Evolutionary conservation across 2,113 vertebrate species (phyloP), one percentile per base, ranked within the genome.

Genomic region (Hiodon alosoides): DNA sequence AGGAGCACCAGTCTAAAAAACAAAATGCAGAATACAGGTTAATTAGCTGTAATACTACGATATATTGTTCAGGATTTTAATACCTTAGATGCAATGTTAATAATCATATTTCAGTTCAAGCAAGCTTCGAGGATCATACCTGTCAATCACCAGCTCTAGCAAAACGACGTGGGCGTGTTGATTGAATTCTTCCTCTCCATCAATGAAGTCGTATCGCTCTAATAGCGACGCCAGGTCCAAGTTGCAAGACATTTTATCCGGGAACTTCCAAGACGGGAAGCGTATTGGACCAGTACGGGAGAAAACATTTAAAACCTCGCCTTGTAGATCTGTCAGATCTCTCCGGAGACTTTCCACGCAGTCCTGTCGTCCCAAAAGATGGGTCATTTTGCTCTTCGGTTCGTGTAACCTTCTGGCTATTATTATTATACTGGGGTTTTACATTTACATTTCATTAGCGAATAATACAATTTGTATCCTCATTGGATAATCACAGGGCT

Each of bases 181-280:
- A 6, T 89, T 96, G 81, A 93, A 93, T 50, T 91, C 90, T 0
- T 91, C 87, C 51, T 97, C 90, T 0, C 83, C 87, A 0, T 94
- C 90, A 9, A 85, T 61, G 4, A 93, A 93, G 83, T 93, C 86
- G 46, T 96, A 98, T 14, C 81, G 88, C 52, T 94, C 92, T 77
- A 99, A 86, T 75, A 98, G 87, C 57, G 82, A 77, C 0, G 85
- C 81, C 79, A 99, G 82, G 76, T 98, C 95, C 81, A 99, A 83
- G 31, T 95, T 90, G 58, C 93, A 95, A 8, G 96, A 93, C 1
- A 89, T 72, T 46, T 91, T 93, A 72, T 97, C 90, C 0, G 96
- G 97, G 81, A 95, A 99, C 80, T 98, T 99, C 96, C 97, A 98
- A 10, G 96, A 98, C 4, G 91, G 89, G 69, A 84, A 91, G 3